Evolutionary conservation across 2,113 vertebrate species (phyloP).

Genomic region (Microtus montanus): DNA sequence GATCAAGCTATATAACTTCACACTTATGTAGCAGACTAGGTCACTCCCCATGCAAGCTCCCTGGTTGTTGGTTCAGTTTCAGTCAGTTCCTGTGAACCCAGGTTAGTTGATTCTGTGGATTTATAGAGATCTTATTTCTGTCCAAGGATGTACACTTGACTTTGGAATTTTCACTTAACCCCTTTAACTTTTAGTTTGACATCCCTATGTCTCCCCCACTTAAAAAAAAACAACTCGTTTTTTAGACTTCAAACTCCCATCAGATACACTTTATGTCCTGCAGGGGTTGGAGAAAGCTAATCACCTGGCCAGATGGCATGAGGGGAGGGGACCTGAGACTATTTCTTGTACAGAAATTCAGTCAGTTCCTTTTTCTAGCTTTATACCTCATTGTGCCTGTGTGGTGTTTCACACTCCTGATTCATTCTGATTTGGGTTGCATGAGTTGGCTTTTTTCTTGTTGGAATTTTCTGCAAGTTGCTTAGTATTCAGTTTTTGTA

Average conservation of each 20-base stretch:
- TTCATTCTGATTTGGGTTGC: conserved; percentile 28
- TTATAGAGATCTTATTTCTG: neutral
- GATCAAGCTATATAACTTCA: neutral
- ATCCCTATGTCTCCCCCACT: neutral
- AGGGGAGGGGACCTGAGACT: neutral
- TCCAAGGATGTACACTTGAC: neutral
- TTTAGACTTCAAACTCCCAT: neutral
- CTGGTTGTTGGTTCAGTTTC: neutral
- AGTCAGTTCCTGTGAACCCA: neutral
- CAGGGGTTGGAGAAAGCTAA: neutral
- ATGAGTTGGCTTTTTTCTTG: conserved; percentile 34
- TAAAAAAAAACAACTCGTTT: neutral
- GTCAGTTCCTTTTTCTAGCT: neutral
- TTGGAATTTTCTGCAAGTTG: conserved; percentile 52
- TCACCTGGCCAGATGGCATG: neutral
- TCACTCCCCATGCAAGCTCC: neutral
- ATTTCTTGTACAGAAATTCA: conserved; percentile 25
- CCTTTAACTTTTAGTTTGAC: conserved; percentile 37
- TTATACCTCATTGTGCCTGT: neutral
- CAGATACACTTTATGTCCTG: neutral
- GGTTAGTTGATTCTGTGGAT: neutral
- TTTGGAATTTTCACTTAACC: neutral
- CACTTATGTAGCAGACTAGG: neutral
- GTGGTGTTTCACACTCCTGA: conserved; percentile 29
- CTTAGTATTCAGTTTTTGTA: conserved; percentile 43